Evolutionary conservation across 1,140 invertebrate genomes (phyloP).

Genomic region (Zaprionus gabonicus): DNA sequence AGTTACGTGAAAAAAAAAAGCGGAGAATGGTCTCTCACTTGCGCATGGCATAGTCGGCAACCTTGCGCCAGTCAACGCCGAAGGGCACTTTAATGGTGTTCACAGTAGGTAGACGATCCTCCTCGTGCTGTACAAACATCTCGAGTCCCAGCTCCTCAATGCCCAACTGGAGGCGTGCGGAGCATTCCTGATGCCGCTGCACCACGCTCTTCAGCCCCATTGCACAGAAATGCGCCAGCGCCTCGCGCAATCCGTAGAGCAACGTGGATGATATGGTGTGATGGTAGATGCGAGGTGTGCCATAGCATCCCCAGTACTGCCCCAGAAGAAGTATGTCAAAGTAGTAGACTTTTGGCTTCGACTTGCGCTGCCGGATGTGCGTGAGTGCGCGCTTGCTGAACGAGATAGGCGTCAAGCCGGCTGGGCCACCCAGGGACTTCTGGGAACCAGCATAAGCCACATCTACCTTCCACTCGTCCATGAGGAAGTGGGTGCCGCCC

Average conservation of each 20-base stretch:
- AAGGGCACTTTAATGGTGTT: slow-evolving; percentile 90
- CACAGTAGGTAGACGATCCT: slow-evolving; percentile 90
- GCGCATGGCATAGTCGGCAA: slow-evolving; percentile 89
- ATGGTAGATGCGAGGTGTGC: slow-evolving; percentile 84
- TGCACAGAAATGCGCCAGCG: slow-evolving; percentile 89
- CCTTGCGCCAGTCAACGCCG: slow-evolving; percentile 88
- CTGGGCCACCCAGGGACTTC: slow-evolving; percentile 92
- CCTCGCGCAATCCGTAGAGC: slow-evolving; percentile 91
- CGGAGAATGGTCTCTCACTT: slow-evolving; percentile 86
- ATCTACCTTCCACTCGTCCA: slow-evolving; percentile 93
- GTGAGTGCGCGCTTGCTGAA: slow-evolving; percentile 92
- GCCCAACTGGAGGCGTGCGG: slow-evolving; percentile 88
- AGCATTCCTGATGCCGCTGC: slow-evolving; percentile 88
- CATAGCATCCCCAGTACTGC: slow-evolving; percentile 92
- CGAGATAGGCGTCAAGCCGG: slow-evolving; percentile 94
- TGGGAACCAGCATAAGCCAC: slow-evolving; percentile 93
- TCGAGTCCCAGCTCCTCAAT: slow-evolving; percentile 88
- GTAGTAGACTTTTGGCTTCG: slow-evolving; percentile 88
- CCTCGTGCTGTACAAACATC: slow-evolving; percentile 89
- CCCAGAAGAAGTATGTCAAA: slow-evolving; percentile 90
- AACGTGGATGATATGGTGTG: slow-evolving; percentile 90
- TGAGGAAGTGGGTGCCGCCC: slow-evolving; percentile 90
- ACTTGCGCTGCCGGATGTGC: slow-evolving; percentile 88
- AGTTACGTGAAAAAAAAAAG: slow-evolving; percentile 52
- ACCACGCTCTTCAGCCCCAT: slow-evolving; percentile 90